A percentile compares a stretch with the other conserved stretches of the same genome.
Evolutionary conservation across 1,140 invertebrate genomes (phyloP).

Genomic region (Drosophila lini): DNA sequence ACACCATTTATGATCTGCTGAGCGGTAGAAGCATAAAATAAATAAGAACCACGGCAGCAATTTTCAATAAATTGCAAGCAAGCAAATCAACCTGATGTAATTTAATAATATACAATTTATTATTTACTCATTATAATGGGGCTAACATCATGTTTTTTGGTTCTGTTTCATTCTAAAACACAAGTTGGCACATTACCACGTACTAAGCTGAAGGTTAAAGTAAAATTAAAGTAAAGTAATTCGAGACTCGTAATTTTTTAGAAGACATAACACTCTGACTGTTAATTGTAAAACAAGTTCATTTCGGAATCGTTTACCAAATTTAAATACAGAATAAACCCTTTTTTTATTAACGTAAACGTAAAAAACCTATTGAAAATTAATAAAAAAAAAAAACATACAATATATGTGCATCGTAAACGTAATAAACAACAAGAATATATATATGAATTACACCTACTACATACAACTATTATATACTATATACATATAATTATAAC

Average conservation of each 20-base stretch:
- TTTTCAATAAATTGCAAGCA: constrained; percentile 31
- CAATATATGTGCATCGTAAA: constrained; percentile 72
- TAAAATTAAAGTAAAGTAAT: constrained; percentile 65
- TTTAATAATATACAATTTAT: constrained; percentile 66
- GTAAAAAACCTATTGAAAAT: constrained; percentile 58
- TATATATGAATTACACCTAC: constrained; percentile 65
- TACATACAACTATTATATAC: constrained; percentile 78
- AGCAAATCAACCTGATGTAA: constrained; percentile 75
- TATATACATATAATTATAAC: constrained; percentile 78
- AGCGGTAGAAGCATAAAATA: constrained; percentile 15
- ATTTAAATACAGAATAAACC: constrained; percentile 44
- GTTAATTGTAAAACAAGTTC: constrained; percentile 85
- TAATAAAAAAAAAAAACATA: constrained; percentile 59
- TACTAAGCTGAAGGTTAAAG: constrained; percentile 29
- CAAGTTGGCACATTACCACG: constrained; percentile 13
- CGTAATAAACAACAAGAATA: constrained; percentile 37
- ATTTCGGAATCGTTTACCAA: constrained; percentile 55
- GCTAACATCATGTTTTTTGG: constrained; percentile 38
- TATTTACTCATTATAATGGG: constrained; percentile 50
- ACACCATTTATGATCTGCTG: constrained; percentile 11
- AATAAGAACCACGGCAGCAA: constrained; percentile 37
- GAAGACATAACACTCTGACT: constrained; percentile 79
- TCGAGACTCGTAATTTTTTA: constrained; percentile 55
- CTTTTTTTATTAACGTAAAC: constrained; percentile 73
- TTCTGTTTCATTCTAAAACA: constrained; percentile 8